These are phyloP conservation scores for Euschistus heros DNA, from an alignment of 1,140 invertebrate genomes.

Conservation along the genomic window DNA sequence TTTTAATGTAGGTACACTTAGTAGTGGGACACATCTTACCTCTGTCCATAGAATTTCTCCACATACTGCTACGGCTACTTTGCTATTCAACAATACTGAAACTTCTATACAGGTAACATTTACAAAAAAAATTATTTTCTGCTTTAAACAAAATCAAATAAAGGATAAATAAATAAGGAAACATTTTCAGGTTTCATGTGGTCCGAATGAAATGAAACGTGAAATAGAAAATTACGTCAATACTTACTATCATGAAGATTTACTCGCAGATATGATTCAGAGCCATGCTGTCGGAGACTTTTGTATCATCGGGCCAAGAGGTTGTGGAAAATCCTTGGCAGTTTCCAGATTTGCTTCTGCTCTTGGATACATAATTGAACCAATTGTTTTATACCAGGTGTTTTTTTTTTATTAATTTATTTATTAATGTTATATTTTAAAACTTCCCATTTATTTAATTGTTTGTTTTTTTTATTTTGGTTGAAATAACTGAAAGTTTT, in stretches of 20 bases:
- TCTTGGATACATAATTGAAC: constrained; percentile 70
- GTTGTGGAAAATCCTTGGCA: constrained; percentile 82
- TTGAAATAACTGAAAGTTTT: too few relatives aligned
- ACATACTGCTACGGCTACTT: not conserved
- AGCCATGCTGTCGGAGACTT: constrained; percentile 71
- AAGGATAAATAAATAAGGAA: not conserved
- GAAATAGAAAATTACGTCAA: constrained; percentile 32
- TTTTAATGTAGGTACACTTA: constrained; percentile 41
- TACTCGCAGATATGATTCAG: constrained; percentile 67
- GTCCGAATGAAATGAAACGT: not conserved
- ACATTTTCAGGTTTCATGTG: constrained; percentile 13
- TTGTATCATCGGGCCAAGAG: constrained; percentile 80
- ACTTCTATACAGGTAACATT: not conserved
- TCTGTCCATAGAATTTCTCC: constrained; percentile 11
- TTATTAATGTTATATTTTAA: too few relatives aligned
- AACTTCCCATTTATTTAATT: too few relatives aligned
- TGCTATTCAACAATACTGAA: not conserved
- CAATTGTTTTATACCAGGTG: constrained; percentile 81
- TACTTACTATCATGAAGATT: constrained; percentile 65
- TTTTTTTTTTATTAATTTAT: constrained; percentile 18
- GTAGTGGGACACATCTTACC: not conserved
- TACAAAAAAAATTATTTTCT: not conserved
- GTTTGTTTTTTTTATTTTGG: too few relatives aligned
- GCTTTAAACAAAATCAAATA: not conserved
- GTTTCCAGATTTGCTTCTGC: constrained; percentile 62